phyloP scores from a whole-genome alignment of 1,140 invertebrate genomes.

The Drosophila equinoxialis region DNA sequence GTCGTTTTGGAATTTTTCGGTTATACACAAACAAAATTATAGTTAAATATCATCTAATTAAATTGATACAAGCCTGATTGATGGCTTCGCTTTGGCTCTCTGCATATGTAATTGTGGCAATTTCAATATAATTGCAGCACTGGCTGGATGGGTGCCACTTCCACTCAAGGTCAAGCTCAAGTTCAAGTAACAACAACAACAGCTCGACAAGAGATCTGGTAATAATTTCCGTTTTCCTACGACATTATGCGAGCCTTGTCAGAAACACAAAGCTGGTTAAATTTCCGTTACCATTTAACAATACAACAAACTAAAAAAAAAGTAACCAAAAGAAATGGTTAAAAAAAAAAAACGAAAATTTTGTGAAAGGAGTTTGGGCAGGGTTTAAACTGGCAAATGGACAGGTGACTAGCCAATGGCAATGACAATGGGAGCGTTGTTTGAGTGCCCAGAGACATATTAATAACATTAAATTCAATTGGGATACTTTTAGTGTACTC shows the following conservation, averaged over 20 bases:
- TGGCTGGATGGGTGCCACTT: slow-evolving; percentile 27
- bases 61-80: slow-evolving; percentile 53
- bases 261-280: slow-evolving; percentile 30
- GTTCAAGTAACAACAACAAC: slow-evolving; percentile 61
- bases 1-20: slow-evolving; percentile 25
- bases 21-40: slow-evolving; percentile 47
- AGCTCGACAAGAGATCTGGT: slow-evolving; percentile 9
- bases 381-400: slow-evolving; percentile 22
- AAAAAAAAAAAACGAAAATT: slow-evolving; percentile 26
- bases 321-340: slow-evolving; percentile 15
- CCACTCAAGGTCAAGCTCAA: slow-evolving; percentile 78
- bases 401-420: slow-evolving; percentile 40
- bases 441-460: slow-evolving; percentile 28
- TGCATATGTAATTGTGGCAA: slow-evolving; percentile 48
- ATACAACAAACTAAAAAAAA: slow-evolving; percentile 29
- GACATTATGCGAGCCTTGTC: slow-evolving; percentile 13
- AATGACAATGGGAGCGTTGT: slow-evolving; percentile 25
- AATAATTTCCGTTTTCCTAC: slow-evolving; percentile 66
- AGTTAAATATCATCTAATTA: slow-evolving; percentile 56
- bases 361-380: slow-evolving; percentile 59
- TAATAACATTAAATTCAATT: slow-evolving; percentile 13
- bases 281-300: slow-evolving; percentile 57
- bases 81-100: slow-evolving; percentile 16
- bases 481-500: slow-evolving; percentile 3
- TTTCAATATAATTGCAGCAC: slow-evolving; percentile 29